These are phyloP conservation scores for Zophobas atratus DNA, from an alignment of 1,140 invertebrate genomes.

Conservation along the genomic window DNA sequence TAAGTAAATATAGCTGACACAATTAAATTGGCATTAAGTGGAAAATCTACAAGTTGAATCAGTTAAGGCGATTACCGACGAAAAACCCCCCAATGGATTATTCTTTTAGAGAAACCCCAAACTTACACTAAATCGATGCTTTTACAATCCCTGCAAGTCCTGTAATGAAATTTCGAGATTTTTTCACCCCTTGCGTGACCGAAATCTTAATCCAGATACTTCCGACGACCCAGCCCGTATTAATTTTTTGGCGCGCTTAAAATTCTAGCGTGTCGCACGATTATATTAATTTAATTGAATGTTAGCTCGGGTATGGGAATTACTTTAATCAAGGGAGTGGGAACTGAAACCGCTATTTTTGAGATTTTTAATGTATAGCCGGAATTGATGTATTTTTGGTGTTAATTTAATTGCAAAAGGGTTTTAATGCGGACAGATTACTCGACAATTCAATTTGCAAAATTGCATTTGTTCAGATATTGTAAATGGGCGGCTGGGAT, in stretches of 20 bases:
- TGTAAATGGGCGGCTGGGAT: neutral
- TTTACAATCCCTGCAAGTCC: neutral
- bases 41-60: conserved; percentile 29
- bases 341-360: neutral
- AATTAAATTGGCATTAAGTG: conserved; percentile 41
- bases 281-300: conserved; percentile 27
- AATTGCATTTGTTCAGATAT: conserved; percentile 19
- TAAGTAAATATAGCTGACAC: conserved; percentile 42
- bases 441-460: conserved; percentile 9
- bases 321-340: conserved; percentile 3
- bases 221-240: neutral
- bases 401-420: conserved; percentile 13
- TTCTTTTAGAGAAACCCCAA: neutral
- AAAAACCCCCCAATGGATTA: neutral
- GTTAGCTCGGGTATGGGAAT: neutral
- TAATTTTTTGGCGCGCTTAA: neutral
- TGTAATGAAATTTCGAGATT: conserved; percentile 12
- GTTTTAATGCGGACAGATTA: conserved; percentile 19
- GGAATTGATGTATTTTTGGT: neutral
- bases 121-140: neutral
- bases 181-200: conserved; percentile 23
- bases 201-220: conserved; percentile 17
- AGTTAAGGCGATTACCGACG: conserved; percentile 21
- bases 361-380: neutral
- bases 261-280: conserved; percentile 7